phyloP scores from a whole-genome alignment of 2,113 vertebrate genomes.

The Silurus meridionalis region DNA sequence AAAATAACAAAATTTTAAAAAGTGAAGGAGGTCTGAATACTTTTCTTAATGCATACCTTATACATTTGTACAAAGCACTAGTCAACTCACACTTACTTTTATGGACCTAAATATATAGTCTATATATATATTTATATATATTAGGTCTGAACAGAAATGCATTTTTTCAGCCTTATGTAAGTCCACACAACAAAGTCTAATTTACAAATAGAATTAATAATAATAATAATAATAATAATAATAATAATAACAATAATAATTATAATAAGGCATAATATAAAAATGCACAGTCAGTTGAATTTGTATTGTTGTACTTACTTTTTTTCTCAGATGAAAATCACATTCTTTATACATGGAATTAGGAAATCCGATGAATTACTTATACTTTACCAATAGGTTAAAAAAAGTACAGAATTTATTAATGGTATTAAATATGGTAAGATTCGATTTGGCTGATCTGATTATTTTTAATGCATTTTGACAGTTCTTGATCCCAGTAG shows the following conservation, averaged over 20 bases:
- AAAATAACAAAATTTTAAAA: too few species aligned
- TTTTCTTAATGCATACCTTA: too few species aligned
- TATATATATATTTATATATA: too few species aligned
- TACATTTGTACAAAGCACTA: too few species aligned
- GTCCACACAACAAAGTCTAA: neutral
- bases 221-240: neutral
- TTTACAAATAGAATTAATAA: neutral
- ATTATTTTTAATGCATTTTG: neutral
- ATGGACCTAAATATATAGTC: too few species aligned
- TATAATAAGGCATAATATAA: neutral
- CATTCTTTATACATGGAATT: neutral
- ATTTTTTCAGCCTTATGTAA: neutral
- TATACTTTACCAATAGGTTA: neutral
- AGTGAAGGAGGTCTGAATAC: too few species aligned
- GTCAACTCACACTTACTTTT: too few species aligned
- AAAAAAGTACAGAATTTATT: neutral
- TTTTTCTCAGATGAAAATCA: neutral
- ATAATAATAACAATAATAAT: neutral
- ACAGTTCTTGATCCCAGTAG: neutral
- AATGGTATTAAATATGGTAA: neutral
- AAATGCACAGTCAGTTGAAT: neutral
- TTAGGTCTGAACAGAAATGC: too few species aligned
- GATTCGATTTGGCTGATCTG: neutral
- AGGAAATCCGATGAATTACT: neutral
- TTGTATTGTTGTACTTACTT: neutral